phyloP scores from a whole-genome alignment of 2,113 vertebrate species.

The Thamnaconus septentrionalis region DNA sequence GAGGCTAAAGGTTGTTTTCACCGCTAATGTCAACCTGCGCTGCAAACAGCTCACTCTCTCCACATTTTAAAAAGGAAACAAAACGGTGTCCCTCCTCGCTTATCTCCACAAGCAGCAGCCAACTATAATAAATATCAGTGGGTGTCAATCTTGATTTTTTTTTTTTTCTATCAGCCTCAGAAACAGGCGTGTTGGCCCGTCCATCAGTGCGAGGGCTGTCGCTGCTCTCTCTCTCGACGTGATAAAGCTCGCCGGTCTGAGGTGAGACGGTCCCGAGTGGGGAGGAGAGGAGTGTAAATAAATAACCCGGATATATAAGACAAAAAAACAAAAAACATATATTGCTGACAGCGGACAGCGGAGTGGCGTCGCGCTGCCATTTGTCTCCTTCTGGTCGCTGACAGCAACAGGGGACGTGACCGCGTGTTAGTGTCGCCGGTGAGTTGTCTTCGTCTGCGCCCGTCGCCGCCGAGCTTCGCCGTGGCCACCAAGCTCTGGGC shows the following conservation, averaged over 20 bases:
- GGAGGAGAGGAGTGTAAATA: not conserved
- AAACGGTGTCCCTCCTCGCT: not conserved
- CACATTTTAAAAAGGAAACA: not conserved
- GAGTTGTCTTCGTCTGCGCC: constrained; percentile 69
- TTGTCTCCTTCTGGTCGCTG: constrained; percentile 46
- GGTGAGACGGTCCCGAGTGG: not conserved
- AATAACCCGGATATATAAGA: not conserved
- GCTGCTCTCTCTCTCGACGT: not conserved
- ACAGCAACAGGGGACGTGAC: constrained; percentile 59
- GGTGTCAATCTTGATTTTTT: not conserved
- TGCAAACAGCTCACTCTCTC: not conserved
- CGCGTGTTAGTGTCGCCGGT: constrained; percentile 54
- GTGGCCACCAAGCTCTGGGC: constrained; percentile 14
- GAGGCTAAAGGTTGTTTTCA: too few species aligned
- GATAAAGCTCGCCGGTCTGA: constrained; percentile 25
- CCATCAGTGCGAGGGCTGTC: constrained; percentile 1
- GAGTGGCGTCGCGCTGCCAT: constrained; percentile 28
- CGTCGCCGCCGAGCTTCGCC: constrained; percentile 50
- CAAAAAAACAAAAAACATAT: constrained; percentile 13
- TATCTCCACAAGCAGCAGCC: too few species aligned
- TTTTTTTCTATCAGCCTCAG: constrained; percentile 21
- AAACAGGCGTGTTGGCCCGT: constrained; percentile 3
- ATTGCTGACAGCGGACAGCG: constrained; percentile 46
- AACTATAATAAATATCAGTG: not conserved
- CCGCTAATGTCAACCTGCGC: not conserved